Percentiles rank a stretch among this genome's conserved stretches.
phyloP scores from a whole-genome alignment of 2,888 invertebrate species.

The Eupithecia insigniata region DNA sequence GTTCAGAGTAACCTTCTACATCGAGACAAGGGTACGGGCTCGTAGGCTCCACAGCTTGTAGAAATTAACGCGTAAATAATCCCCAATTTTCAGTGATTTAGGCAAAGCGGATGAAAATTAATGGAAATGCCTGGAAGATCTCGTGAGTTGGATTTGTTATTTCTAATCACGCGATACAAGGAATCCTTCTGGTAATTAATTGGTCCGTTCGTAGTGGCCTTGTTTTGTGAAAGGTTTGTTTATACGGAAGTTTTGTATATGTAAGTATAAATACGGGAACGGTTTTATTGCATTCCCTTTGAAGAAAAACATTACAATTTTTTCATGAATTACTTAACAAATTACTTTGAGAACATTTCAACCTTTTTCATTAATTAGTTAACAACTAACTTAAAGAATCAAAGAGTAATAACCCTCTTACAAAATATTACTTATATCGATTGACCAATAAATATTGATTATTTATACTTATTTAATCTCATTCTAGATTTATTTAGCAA shows the following conservation, averaged over 20 bases:
- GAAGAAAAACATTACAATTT: not conserved
- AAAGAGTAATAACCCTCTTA: too few relatives aligned
- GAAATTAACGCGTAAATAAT: conserved; percentile 46
- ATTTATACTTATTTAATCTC: not conserved
- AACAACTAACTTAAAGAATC: too few relatives aligned
- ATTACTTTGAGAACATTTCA: too few relatives aligned
- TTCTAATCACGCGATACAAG: conserved; percentile 57
- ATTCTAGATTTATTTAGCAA: not conserved
- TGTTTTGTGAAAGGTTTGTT: conserved; percentile 26
- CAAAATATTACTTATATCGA: not conserved
- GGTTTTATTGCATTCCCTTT: not conserved
- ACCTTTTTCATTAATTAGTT: too few relatives aligned
- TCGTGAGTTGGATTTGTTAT: conserved; percentile 58
- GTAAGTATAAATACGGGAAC: not conserved
- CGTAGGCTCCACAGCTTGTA: conserved; percentile 25
- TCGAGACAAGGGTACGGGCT: conserved; percentile 43
- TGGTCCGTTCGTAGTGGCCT: conserved; percentile 40
- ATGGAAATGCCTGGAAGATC: conserved; percentile 55
- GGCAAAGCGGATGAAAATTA: conserved; percentile 65
- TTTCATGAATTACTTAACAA: not conserved
- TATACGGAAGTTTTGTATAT: conserved; percentile 5
- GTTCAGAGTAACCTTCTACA: conserved; percentile 37
- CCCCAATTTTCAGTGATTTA: conserved; percentile 58
- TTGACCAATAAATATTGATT: not conserved
- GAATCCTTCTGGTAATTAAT: conserved; percentile 57